Evolutionary conservation across 2,797 vertebrate species (phyloP), one percentile per base, ranked within the genome.

Genomic region (Benthosema pterotum): DNA sequence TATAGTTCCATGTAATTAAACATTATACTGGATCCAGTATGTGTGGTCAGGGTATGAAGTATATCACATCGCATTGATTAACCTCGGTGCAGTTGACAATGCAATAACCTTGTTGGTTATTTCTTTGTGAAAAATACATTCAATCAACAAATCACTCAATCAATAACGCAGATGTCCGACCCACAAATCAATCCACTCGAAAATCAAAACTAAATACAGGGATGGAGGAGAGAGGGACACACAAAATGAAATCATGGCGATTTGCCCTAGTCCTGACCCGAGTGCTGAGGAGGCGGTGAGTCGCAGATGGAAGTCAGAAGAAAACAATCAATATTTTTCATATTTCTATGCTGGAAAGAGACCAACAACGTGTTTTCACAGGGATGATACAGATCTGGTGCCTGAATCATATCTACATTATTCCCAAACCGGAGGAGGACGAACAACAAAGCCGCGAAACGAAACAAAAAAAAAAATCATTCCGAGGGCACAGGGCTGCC

Each of bases 401-500:
- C 38, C 67, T 71, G 46, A 52, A 38, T 60, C 14, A 58, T 38
- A 60, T 70, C 65, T 56, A 51, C 18, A 4, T 66, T 62, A 72
- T 69, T 25, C 48, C 50, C 74, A 77, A 38, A 9, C 32, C 32
- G 7, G 32, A 38, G 32, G 32, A 2, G 32, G 32, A 38, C 2
- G 32, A 38, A 38, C 32, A 38, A 38, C 32, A 38, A 38, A 38
- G 32, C 32, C 32, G 71, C 69, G 69, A 61, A 55, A 74, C 74
- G 70, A 52, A 55, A 74, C 74, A 69, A 52, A 73, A 75, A 77
- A 58, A 45, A 54, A 75, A 61, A 60, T 48, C 51, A 71, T 77
- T 75, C 66, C 59, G 67, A 9, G 55, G 58, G 54, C 74, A 55
- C 74, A n/a, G 58, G 66, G 63, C 64, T 77, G 74, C 75, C 75